Conservation (phyloP, 2,888 invertebrate genomes). For the Heliconius hortense region DNA sequence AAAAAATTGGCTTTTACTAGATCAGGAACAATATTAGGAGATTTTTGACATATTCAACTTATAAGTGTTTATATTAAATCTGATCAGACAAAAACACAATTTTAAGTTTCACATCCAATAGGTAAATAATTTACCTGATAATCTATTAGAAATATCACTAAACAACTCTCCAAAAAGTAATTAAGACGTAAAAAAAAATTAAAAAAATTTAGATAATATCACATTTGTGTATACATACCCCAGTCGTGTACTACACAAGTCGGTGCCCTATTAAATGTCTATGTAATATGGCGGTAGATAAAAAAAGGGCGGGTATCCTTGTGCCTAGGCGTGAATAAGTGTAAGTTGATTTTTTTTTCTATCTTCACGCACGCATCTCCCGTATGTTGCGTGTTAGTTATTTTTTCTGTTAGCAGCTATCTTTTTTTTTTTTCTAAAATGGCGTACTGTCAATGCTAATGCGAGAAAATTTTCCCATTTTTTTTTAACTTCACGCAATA, state of each 20-base stretch:
- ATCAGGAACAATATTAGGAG: too few relatives aligned
- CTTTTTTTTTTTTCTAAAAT: background rate
- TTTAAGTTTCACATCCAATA: background rate
- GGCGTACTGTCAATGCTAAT: background rate
- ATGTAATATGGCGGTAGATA: constrained; percentile 36
- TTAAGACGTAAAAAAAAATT: background rate
- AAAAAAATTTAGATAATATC: background rate
- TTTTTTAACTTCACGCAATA: background rate
- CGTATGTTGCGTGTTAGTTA: background rate
- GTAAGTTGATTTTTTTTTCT: constrained; percentile 14
- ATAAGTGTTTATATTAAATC: too few relatives aligned
- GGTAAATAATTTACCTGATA: accelerated
- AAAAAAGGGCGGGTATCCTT: constrained; percentile 35
- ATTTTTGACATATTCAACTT: too few relatives aligned
- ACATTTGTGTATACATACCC: constrained; percentile 18
- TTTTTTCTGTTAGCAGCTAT: background rate
- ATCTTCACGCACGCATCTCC: constrained; percentile 4
- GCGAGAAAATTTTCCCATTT: background rate
- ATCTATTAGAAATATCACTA: background rate
- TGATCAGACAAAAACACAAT: background rate
- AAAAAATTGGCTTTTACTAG: too few relatives aligned
- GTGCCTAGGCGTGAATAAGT: constrained; percentile 27
- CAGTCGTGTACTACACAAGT: constrained; percentile 27
- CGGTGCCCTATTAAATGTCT: constrained; percentile 39
- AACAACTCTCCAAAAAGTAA: background rate